Evolutionary conservation across 2,888 invertebrate genomes (phyloP), one percentile per base, ranked within the genome.

Genomic region (Furcula furcula): DNA sequence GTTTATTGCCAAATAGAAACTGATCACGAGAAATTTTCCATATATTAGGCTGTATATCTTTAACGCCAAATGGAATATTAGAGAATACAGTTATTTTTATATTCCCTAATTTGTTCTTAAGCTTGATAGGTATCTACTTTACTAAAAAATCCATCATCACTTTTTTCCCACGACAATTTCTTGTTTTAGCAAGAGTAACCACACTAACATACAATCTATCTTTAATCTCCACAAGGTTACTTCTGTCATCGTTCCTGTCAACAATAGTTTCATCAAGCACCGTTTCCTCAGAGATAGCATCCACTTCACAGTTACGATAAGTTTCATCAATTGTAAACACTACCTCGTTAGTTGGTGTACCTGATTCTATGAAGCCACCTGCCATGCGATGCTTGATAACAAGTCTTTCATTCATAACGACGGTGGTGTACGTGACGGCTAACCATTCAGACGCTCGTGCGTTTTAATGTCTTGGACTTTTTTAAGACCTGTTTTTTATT

Each of bases 401-500:
- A 58, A 46, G 32, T 49, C 53, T 65, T 78, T 76, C 78, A 79
- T 80, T 78, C 79, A 80, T 78, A 78, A 78, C 74, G 56, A 71
- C 55, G 57, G 47, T 48, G 39, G 46, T 37, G 72, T 73, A 78
- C 77, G 76, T 77, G 76, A 77, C 69, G 30, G 48, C 41, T 40
- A 32, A 42, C 37, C 51, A 49, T 55, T 56, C 50, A 37, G 40
- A 16, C 34, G 35, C 28, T 2, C 14, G 16, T n/a, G 16, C 25
- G 7, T 13, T 9, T 26, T 26, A n/a, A 10, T 39, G 13, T 46
- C 44, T 34, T 43, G 36, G 29, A 18, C 36, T 48, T 39, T 40
- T 32, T 39, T 29, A 38, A 47, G 46, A 53, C 56, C 42, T 47
- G 50, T 56, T 56, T 56, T 56, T 55, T 56, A 56, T 48, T 56